Evolutionary conservation across 1,140 invertebrate species (phyloP), one percentile per base, ranked within the genome.

Genomic region (Drosophila pruinosa): DNA sequence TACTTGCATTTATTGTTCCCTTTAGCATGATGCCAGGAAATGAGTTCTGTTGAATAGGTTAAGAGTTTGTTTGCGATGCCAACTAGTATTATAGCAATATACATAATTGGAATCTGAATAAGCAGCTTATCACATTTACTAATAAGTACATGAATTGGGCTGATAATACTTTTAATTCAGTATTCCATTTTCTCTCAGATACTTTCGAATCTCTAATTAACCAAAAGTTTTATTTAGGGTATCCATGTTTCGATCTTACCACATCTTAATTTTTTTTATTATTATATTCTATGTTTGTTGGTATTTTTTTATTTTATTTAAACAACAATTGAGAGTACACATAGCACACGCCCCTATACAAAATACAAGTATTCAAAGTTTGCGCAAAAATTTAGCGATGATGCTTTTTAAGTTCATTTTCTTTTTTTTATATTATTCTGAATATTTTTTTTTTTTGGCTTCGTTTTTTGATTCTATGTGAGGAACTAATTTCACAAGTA

Each of bases 371-470:
- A 45, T 8, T n/a, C 26, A 54, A 62, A 62, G 12, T 53, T 39
- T 47, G 41, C 88, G 81, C 81, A 78, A 78, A 85, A 75, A 81
- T 86, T 77, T 80, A 78, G 65, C 81, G 50, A 68, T 85, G 63
- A 80, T 85, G 56, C 22, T 57, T 74, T 36, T 28, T 45, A 71
- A 47, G 26, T 48, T 59, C 43, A 65, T 61, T 76, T 72, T 43
- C 67, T 63, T 21, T 72, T n/a, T 50, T 54, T 59, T 79, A 54
- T 58, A 58, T 70, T 50, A 14, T 50, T 50, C 56, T 63, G 58
- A 59, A 22, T 43, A 31, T 53, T 43, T 45, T 14, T 31, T 43
- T 17, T 34, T 15, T 19, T 56, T 62, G 34, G 26, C 59, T 34
- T 34, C 31, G 31, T 34, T 34, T 34, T 34, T 34, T 34, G 31